Evolutionary conservation across 2,888 invertebrate species (phyloP), one percentile per base, ranked within the genome.

Genomic region (Drosophila mettleri): DNA sequence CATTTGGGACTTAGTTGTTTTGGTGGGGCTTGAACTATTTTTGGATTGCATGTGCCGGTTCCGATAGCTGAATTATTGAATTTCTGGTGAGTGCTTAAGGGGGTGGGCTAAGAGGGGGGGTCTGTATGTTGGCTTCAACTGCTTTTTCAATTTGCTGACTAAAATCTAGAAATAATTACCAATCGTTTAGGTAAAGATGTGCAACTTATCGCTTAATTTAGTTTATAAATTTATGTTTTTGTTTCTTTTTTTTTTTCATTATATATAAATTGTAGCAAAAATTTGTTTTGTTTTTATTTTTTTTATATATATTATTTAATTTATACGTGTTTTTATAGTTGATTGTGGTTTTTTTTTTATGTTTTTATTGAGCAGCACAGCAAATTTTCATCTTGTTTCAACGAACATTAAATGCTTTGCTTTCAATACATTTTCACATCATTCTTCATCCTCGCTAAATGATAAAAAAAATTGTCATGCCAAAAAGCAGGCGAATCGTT

Each of bases 351-450:
- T 33, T 60, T 67, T 60, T 69, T 69, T 78, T 67, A 79, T 89
- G 49, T 70, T 84, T 70, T 91, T 91, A 91, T 91, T 91, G 91
- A 90, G 91, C 91, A 91, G 90, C 91, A 91, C 91, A 91, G 91
- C 91, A 91, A 90, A 88, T 86, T 80, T 82, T 80, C 61, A 75
- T 71, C 43, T 79, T 72, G 59, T 74, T 73, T 62, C 77, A 82
- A 85, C 74, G 79, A 78, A 79, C 64, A 53, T 69, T 72, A 75
- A 75, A 77, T 83, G 83, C 81, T 79, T 83, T 78, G 73, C 81
- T 65, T 77, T 79, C 82, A 82, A 85, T 82, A 67, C 58, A 51
- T 73, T 62, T 61, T 66, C 36, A 14, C 33, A 18, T 67, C 65
- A 20, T n/a, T 48, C 33, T 24, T 16, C 34, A 24, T 34, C 39